Evolutionary conservation across 1,140 invertebrate genomes (phyloP).

Genomic region (Musca vetustissima): DNA sequence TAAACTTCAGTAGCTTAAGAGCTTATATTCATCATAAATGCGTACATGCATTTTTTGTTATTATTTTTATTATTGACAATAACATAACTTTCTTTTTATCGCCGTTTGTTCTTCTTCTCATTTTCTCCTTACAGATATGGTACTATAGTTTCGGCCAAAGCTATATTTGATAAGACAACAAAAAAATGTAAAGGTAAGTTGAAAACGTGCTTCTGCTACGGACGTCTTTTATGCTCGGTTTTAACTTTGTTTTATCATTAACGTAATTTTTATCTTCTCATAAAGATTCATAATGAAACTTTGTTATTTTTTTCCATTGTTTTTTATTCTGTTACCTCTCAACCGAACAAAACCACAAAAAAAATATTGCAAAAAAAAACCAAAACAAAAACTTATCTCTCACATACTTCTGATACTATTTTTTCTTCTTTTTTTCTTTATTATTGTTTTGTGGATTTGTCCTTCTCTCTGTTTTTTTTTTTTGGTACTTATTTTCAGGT

Average conservation of each 20-base stretch:
- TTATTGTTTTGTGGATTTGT: neutral
- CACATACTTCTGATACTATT: neutral
- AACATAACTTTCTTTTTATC: no score
- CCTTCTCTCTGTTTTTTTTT: neutral
- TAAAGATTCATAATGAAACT: neutral
- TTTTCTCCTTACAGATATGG: conserved; percentile 12
- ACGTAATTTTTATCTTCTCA: neutral
- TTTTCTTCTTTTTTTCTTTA: neutral
- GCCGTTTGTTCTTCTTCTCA: no score
- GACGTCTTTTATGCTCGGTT: neutral
- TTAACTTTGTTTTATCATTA: neutral
- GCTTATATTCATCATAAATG: no score
- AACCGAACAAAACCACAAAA: no score
- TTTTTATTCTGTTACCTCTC: neutral
- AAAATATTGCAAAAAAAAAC: no score
- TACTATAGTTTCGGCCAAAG: conserved; percentile 17
- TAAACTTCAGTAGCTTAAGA: no score
- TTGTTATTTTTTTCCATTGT: neutral
- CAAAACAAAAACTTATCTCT: neutral
- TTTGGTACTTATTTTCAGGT: conserved; percentile 66
- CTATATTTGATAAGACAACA: conserved; percentile 22
- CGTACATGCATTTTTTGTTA: no score
- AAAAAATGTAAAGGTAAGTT: conserved; percentile 22
- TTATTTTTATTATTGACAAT: no score
- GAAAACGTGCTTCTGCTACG: neutral